Percentiles rank a stretch among this genome's conserved stretches.
These are phyloP conservation scores for Podilymbus podiceps DNA, from an alignment of 2,113 vertebrate species.

Conservation along the genomic window DNA sequence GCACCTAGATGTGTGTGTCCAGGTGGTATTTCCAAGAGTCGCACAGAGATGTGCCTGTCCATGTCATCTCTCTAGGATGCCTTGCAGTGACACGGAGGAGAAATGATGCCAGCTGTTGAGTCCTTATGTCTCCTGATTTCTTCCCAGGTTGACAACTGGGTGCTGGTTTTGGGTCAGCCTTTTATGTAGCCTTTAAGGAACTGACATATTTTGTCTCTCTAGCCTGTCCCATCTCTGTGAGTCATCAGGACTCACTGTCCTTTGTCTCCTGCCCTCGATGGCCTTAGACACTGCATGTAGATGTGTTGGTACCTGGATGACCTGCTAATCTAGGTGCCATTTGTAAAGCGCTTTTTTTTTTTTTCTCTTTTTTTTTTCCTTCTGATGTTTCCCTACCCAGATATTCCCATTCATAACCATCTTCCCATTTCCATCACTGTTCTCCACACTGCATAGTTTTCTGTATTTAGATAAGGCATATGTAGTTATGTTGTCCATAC, in stretches of 20 bases:
- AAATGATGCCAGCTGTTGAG: background rate
- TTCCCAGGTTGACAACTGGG: background rate
- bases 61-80: background rate
- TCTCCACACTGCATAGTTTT: background rate
- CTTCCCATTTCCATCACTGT: background rate
- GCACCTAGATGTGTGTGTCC: background rate
- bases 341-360: background rate
- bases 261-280: background rate
- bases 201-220: background rate
- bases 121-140: background rate
- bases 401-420: background rate
- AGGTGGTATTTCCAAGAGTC: background rate
- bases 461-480: background rate
- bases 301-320: background rate
- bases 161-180: background rate
- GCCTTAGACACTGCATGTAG: background rate
- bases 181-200: background rate
- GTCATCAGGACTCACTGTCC: background rate
- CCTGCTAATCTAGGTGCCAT: background rate
- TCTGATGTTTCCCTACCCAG: background rate
- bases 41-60: rapidly evolving
- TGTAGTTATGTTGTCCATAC: background rate
- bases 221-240: background rate
- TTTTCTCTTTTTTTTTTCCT: background rate
- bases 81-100: background rate